A percentile compares a stretch with the other conserved stretches of the same genome.
These are phyloP conservation scores for Geotrupes spiniger DNA, from an alignment of 2,888 invertebrate species.

Conservation along the genomic window DNA sequence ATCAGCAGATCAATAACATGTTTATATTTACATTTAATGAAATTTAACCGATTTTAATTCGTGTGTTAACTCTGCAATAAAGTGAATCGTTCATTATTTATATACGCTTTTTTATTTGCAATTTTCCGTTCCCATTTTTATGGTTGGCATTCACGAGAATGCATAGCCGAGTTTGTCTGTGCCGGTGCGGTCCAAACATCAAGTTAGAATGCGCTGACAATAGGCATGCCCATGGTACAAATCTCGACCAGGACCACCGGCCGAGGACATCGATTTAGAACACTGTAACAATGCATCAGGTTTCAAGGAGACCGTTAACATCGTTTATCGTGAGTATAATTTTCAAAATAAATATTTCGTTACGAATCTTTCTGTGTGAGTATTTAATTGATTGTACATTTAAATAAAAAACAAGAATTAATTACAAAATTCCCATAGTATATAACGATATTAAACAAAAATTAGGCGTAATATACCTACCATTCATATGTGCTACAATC, in stretches of 20 bases:
- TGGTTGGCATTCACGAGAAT: slow-evolving; percentile 5
- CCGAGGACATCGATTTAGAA: slow-evolving; percentile 41
- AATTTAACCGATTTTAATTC: slow-evolving; percentile 29
- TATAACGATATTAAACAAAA: no score
- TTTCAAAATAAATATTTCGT: slow-evolving; percentile 19
- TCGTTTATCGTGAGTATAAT: slow-evolving; percentile 20
- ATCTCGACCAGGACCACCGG: slow-evolving; percentile 45
- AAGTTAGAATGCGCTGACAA: slow-evolving; percentile 43
- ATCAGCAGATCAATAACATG: slow-evolving; percentile 29
- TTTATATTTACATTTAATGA: slow-evolving; percentile 27
- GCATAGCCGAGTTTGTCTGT: slow-evolving; percentile 8
- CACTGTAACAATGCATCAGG: slow-evolving; percentile 38
- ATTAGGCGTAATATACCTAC: no score
- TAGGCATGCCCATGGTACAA: slow-evolving; percentile 40
- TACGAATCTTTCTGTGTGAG: no score
- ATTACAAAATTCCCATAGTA: no score
- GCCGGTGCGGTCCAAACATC: slow-evolving; percentile 25
- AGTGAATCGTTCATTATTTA: slow-evolving; percentile 51
- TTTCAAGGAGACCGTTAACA: slow-evolving; percentile 8
- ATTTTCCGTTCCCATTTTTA: slow-evolving; percentile 13
- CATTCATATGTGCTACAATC: no score
- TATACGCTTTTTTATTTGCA: slow-evolving; percentile 3
- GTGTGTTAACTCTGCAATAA: slow-evolving; percentile 52
- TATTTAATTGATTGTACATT: no score
- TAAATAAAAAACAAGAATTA: no score